Conservation (phyloP, 2,113 vertebrate species). For the Setophaga coronata region DNA sequence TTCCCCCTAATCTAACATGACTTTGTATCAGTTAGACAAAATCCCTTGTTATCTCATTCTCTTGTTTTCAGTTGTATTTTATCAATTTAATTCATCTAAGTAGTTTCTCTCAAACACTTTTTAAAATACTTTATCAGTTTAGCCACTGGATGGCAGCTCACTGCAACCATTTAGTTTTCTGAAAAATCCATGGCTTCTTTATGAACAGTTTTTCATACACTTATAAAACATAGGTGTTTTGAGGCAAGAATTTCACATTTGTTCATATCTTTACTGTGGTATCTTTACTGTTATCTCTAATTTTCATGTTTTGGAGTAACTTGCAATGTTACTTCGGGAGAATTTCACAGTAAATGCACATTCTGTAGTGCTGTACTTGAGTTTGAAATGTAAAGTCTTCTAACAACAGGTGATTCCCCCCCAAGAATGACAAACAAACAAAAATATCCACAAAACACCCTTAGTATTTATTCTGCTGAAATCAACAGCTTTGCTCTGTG, state of each 20-base stretch:
- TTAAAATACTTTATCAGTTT: not conserved
- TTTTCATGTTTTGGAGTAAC: not conserved
- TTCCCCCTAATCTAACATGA: not conserved
- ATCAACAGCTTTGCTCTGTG: not conserved
- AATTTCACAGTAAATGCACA: not conserved
- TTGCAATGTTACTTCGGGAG: not conserved
- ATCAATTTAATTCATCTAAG: not conserved
- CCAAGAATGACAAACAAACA: not conserved
- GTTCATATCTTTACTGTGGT: not conserved
- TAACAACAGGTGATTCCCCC: not conserved
- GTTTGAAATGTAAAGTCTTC: not conserved
- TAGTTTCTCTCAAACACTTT: not conserved
- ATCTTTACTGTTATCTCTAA: not conserved
- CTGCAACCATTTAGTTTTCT: not conserved
- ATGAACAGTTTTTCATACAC: not conserved
- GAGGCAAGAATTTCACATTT: not conserved
- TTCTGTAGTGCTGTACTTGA: not conserved
- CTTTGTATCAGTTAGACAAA: not conserved
- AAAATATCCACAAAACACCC: not conserved
- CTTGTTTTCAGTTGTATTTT: not conserved
- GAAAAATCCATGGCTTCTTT: not conserved
- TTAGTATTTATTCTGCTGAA: not conserved
- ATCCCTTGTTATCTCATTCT: not conserved
- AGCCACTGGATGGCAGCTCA: not conserved
- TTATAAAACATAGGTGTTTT: not conserved